Base-by-base conservation (phyloP, 2,113 vertebrate species). In the Lonchura striata region DNA sequence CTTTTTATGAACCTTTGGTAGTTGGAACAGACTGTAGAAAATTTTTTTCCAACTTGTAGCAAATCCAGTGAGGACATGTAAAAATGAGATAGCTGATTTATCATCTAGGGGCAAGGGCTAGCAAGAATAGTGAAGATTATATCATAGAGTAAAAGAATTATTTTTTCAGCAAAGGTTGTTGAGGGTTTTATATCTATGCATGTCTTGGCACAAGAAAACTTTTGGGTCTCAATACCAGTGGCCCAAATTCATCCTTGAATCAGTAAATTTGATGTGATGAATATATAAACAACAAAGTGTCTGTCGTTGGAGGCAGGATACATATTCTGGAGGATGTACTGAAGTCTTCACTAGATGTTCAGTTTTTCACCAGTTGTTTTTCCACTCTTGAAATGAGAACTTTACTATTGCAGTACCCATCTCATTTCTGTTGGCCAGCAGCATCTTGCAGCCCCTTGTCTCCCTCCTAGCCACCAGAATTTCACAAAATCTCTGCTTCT, bases 271-370 rank as follows among this genome's bases (percentile, higher is more conserved):
- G 39, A 41, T 35, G 10, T 80, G 37, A 12, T 50, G 23, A 78
- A 78, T 63, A 41, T 39, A 54, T 46, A 31, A 27, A 46, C 7
- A 41, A 13, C 4, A 61, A 21, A 42, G 16, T 16, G 18, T 47
- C 44, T 92, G 54, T 23, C 5, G 7, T 7, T 70, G 13, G 21
- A 90, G 8, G 9, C 16, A 21, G 15, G 31, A 30, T 68, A 11
- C 16, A 17, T 35, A 11, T 80, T 54, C 35, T 72, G 20, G 20
- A 41, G 21, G 31, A 42, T 0, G 0, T 20, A 23, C 21, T 31
- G n/a, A 54, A 6, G 10, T 15, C 21, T 54, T 42, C 41, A 23
- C 17, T 11, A 54, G 15, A n/a, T 33, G 10, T 52, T 90, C 31
- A 24, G 1, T 35, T 82, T 88, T 83, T 42, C 16, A 47, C 23